A percentile compares a stretch with the other conserved stretches of the same genome.
phyloP scores from a whole-genome alignment of 2,888 invertebrate genomes.

The Aspidiotus rigidus region DNA sequence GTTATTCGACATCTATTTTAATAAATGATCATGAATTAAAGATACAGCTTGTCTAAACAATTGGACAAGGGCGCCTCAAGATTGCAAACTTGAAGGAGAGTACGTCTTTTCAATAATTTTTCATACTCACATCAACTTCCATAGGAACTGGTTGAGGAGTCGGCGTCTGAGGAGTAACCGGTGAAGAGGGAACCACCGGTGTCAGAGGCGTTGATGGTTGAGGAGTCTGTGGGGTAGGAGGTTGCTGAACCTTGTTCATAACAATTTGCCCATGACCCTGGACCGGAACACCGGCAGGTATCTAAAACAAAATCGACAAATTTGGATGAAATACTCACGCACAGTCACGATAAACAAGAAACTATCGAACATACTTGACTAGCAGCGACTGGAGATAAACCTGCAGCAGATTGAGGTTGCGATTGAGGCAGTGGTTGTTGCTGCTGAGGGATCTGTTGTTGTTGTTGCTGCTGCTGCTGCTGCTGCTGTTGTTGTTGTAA shows the following conservation, averaged over 20 bases:
- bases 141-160: slow-evolving; percentile 20
- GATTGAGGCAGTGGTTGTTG: slow-evolving; percentile 44
- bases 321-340: neutral
- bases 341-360: neutral
- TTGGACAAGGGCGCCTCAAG: too few relatives aligned
- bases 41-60: too few relatives aligned
- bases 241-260: slow-evolving; percentile 11
- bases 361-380: slow-evolving; percentile 9
- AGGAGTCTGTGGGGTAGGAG: slow-evolving; percentile 21
- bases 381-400: neutral
- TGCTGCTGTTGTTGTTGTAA: slow-evolving; percentile 41
- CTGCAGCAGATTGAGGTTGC: slow-evolving; percentile 45
- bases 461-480: slow-evolving; percentile 39
- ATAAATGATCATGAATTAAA: too few relatives aligned
- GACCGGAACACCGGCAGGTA: neutral
- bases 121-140: slow-evolving; percentile 25
- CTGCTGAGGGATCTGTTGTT: slow-evolving; percentile 40
- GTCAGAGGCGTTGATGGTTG: slow-evolving; percentile 16
- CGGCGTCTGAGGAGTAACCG: slow-evolving; percentile 19
- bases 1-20: neutral
- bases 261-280: slow-evolving; percentile 19
- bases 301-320: neutral
- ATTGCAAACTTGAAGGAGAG: too few relatives aligned
- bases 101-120: too few relatives aligned
- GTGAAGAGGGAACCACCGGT: slow-evolving; percentile 18